Evolutionary conservation across 2,888 invertebrate genomes (phyloP).

Genomic region (Cataglyphis albicans): DNA sequence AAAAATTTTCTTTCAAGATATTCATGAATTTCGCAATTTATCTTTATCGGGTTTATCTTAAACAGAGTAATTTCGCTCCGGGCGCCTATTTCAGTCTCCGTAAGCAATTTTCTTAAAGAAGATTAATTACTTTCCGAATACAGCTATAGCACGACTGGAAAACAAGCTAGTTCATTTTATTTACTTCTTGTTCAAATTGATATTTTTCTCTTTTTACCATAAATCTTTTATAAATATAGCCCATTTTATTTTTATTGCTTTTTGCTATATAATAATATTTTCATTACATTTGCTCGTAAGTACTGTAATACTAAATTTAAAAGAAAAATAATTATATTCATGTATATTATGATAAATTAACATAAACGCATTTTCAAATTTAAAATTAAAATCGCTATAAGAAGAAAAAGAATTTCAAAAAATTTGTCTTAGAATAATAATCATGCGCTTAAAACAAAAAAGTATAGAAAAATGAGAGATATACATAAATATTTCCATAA

Average conservation of each 20-base stretch:
- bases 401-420: neutral
- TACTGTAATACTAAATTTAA: neutral
- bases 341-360: neutral
- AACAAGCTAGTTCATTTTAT: conserved; percentile 43
- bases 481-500: neutral
- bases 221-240: conserved; percentile 28
- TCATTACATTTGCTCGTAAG: neutral
- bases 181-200: conserved; percentile 30
- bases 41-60: conserved; percentile 70
- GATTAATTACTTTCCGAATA: conserved; percentile 72
- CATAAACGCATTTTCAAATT: neutral
- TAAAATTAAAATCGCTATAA: neutral
- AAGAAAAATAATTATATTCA: neutral
- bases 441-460: neutral
- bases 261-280: neutral
- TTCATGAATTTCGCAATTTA: conserved; percentile 63
- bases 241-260: conserved; percentile 15
- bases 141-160: conserved; percentile 34
- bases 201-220: conserved; percentile 33
- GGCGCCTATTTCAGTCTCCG: conserved; percentile 56
- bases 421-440: neutral
- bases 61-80: conserved; percentile 65
- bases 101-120: conserved; percentile 71
- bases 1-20: conserved; percentile 33
- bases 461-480: neutral